phyloP scores from a whole-genome alignment of 2,113 vertebrate species.

The Noctilio leporinus region DNA sequence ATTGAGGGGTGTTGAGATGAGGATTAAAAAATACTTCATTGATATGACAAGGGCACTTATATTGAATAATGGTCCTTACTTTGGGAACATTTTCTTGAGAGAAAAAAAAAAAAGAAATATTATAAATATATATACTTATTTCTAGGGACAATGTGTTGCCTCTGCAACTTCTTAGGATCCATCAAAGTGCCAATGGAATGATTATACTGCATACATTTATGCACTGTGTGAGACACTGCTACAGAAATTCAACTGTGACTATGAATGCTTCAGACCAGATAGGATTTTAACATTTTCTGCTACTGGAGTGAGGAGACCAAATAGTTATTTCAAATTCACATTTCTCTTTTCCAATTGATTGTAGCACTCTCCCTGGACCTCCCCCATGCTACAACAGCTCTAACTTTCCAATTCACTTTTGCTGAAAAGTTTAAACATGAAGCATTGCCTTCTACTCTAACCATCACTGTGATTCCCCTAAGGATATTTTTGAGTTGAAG shows the following conservation, averaged over 20 bases:
- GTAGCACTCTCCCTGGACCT: constrained; percentile 48
- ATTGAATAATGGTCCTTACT: constrained; percentile 63
- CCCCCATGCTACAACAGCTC: neutral
- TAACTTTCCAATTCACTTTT: constrained; percentile 61
- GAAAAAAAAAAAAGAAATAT: neutral
- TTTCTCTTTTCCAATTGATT: constrained; percentile 41
- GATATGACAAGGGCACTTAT: constrained; percentile 74
- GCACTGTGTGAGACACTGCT: neutral
- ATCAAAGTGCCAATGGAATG: constrained; percentile 33
- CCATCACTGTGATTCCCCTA: constrained; percentile 52
- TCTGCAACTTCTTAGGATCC: constrained; percentile 38
- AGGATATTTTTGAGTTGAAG: constrained; percentile 63
- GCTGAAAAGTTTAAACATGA: constrained; percentile 33
- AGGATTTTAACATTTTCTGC: constrained; percentile 59
- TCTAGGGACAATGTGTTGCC: neutral
- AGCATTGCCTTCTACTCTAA: constrained; percentile 33
- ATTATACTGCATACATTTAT: constrained; percentile 22
- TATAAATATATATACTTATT: neutral
- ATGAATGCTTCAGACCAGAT: constrained; percentile 17
- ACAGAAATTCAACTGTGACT: constrained; percentile 44
- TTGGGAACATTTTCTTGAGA: constrained; percentile 47
- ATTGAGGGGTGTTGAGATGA: neutral
- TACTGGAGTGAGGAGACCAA: constrained; percentile 23
- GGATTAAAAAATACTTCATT: constrained; percentile 69
- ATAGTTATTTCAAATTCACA: constrained; percentile 49